phyloP scores from a whole-genome alignment of 2,888 invertebrate genomes.

The Acronicta leporina region DNA sequence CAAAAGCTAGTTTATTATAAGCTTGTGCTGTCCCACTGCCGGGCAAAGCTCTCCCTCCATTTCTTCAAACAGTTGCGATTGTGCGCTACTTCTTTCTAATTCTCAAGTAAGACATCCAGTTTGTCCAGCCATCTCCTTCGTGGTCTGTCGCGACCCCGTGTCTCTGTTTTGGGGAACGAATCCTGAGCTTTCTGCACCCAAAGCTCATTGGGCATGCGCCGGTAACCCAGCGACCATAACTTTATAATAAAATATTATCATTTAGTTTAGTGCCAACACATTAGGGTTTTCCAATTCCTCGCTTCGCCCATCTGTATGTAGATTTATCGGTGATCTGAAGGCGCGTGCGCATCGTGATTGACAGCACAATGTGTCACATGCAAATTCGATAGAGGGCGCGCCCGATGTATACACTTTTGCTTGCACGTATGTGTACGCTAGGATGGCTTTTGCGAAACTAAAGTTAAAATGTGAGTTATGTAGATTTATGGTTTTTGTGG shows the following conservation, averaged over 20 bases:
- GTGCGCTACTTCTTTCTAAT: too few species aligned
- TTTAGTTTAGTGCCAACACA: conserved; percentile 61
- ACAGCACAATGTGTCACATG: conserved; percentile 83
- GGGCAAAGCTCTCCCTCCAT: too few species aligned
- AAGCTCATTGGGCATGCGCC: too few species aligned
- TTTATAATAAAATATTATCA: conserved; percentile 57
- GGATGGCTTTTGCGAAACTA: conserved; percentile 42
- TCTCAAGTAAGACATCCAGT: too few species aligned
- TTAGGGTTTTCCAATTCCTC: conserved; percentile 70
- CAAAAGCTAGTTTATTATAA: too few species aligned
- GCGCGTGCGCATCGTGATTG: conserved; percentile 76
- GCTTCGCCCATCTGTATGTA: conserved; percentile 68
- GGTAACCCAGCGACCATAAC: conserved; percentile 25
- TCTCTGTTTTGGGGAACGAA: too few species aligned
- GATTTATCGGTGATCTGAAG: conserved; percentile 69
- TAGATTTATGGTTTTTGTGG: conserved; percentile 51
- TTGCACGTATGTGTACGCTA: conserved; percentile 47
- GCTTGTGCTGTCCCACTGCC: too few species aligned
- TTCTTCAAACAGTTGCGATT: too few species aligned
- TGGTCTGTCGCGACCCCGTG: too few species aligned
- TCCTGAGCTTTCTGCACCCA: too few species aligned
- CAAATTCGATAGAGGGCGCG: conserved; percentile 68
- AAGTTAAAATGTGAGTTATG: conserved; percentile 42
- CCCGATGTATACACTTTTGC: conserved; percentile 56
- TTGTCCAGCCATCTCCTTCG: too few species aligned